phyloP scores from a whole-genome alignment of 2,888 invertebrate species.

The Auanema freiburgensis region DNA sequence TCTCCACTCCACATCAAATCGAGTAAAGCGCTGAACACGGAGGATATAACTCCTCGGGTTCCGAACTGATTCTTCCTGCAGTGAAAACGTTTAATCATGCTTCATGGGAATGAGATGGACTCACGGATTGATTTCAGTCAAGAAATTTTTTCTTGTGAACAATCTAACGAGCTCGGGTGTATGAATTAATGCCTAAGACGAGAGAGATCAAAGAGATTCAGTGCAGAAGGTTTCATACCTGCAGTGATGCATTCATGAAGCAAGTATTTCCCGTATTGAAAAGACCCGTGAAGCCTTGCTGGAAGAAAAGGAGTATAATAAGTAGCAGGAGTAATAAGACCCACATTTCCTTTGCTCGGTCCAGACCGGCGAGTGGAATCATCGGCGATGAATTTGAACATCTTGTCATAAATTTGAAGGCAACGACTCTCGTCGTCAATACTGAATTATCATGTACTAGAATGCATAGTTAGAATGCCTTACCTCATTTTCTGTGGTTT shows the following conservation, averaged over 20 bases:
- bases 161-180: slow-evolving; percentile 44
- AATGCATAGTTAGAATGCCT: too few species aligned
- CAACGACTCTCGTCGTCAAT: too few species aligned
- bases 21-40: slow-evolving; percentile 52
- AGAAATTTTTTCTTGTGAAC: slow-evolving; percentile 44
- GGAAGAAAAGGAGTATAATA: neutral
- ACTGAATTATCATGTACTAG: too few species aligned
- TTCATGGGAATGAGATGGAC: slow-evolving; percentile 6
- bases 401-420: too few species aligned
- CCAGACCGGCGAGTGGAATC: too few species aligned
- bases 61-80: slow-evolving; percentile 46
- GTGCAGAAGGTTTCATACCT: slow-evolving; percentile 19
- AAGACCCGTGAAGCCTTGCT: slow-evolving; percentile 62
- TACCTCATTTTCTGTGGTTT: too few species aligned
- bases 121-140: slow-evolving; percentile 36
- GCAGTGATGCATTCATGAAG: slow-evolving; percentile 61
- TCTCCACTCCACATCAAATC: slow-evolving; percentile 54
- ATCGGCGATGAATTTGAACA: too few species aligned
- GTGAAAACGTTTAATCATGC: neutral
- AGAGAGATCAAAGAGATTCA: neutral
- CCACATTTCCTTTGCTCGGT: too few species aligned
- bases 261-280: slow-evolving; percentile 70
- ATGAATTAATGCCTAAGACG: slow-evolving; percentile 55
- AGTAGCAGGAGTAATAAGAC: too few species aligned
- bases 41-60: slow-evolving; percentile 53